These are phyloP conservation scores for Chrysolina oricalcia DNA, from an alignment of 2,888 invertebrate species.

Conservation along the genomic window DNA sequence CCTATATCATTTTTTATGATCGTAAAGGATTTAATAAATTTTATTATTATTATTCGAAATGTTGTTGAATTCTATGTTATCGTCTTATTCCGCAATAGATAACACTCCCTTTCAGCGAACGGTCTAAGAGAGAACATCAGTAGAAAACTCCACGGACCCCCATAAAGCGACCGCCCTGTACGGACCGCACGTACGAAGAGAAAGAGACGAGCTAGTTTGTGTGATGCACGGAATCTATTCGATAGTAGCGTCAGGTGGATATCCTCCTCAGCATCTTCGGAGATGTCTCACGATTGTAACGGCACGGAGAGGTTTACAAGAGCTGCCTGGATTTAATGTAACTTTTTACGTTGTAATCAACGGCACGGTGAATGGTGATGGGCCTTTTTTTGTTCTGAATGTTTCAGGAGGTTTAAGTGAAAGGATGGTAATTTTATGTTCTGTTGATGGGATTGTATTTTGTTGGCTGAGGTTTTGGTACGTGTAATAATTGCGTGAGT, in stretches of 20 bases:
- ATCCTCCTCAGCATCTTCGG: slow-evolving; percentile 39
- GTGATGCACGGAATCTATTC: slow-evolving; percentile 43
- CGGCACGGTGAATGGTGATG: slow-evolving; percentile 18
- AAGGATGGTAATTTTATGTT: neutral
- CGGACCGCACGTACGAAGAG: slow-evolving; percentile 30
- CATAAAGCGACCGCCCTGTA: slow-evolving; percentile 5
- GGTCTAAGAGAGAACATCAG: too few species aligned
- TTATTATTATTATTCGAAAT: too few species aligned
- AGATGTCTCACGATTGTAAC: slow-evolving; percentile 47
- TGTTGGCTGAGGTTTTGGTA: neutral
- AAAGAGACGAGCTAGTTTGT: slow-evolving; percentile 30
- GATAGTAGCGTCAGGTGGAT: slow-evolving; percentile 48
- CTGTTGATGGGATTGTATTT: neutral
- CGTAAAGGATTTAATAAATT: too few species aligned
- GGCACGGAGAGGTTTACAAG: slow-evolving; percentile 36
- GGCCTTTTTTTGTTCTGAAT: slow-evolving; percentile 19
- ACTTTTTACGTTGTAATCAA: slow-evolving; percentile 21
- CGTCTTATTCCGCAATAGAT: too few species aligned
- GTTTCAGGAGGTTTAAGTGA: neutral
- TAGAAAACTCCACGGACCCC: neutral
- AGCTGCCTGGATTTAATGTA: slow-evolving; percentile 22
- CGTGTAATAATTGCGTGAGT: neutral
- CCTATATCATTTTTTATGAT: too few species aligned
- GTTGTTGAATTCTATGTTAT: too few species aligned
- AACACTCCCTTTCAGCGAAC: too few species aligned